These are phyloP conservation scores for Bombus balteatus DNA, from an alignment of 1,140 invertebrate genomes.

Conservation along the genomic window DNA sequence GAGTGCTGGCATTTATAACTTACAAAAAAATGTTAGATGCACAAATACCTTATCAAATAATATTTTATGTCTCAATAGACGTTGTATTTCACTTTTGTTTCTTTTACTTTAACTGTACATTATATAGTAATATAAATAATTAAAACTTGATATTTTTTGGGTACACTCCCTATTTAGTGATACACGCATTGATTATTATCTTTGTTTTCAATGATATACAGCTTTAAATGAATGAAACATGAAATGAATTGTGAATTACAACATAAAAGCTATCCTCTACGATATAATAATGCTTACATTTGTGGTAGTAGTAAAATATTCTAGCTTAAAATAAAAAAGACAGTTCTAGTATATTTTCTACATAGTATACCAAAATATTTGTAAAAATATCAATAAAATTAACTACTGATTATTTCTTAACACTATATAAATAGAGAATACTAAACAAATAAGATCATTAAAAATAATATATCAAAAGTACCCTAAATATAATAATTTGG, in stretches of 20 bases:
- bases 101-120: constrained; percentile 9
- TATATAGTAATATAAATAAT: constrained; percentile 13
- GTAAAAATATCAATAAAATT: not conserved
- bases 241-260: constrained; percentile 4
- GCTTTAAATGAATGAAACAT: not conserved
- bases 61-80: constrained; percentile 15
- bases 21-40: constrained; percentile 52
- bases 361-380: not conserved
- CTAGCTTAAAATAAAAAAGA: constrained; percentile 14
- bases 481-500: not conserved
- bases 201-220: not conserved
- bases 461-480: not conserved
- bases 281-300: constrained; percentile 13
- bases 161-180: not conserved
- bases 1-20: constrained; percentile 66
- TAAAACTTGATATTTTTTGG: constrained; percentile 29
- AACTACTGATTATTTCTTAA: not conserved
- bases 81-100: constrained; percentile 2
- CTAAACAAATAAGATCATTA: not conserved
- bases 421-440: not conserved
- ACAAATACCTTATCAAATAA: constrained; percentile 36
- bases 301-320: constrained; percentile 25
- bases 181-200: constrained; percentile 13
- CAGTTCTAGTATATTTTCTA: not conserved
- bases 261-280: not conserved